Evolutionary conservation across 2,888 invertebrate species (phyloP).

Genomic region (Meganola albula): DNA sequence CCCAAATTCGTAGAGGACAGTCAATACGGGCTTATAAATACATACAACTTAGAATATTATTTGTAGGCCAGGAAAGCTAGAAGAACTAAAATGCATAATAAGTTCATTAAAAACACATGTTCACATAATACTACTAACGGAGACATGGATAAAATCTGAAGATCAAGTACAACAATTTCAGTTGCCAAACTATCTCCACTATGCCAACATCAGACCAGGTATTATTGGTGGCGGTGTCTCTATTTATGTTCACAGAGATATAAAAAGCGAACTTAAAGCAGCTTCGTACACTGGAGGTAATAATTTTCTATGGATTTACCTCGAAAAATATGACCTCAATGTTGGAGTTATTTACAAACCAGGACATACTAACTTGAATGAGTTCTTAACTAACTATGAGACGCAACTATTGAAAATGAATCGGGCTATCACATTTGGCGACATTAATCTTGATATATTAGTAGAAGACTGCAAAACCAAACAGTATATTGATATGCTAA

Average conservation of each 20-base stretch:
- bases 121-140: not conserved
- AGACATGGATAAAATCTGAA: not conserved
- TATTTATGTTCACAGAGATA: not conserved
- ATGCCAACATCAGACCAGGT: not conserved
- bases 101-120: not conserved
- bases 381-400: not conserved
- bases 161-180: not conserved
- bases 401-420: not conserved
- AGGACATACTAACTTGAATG: not conserved
- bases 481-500: not conserved
- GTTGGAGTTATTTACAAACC: slow-evolving; percentile 1
- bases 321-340: not conserved
- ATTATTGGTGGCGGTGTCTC: not conserved
- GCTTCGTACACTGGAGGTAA: not conserved
- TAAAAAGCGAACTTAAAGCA: not conserved
- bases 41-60: no score
- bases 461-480: not conserved
- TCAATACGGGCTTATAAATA: not conserved
- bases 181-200: not conserved
- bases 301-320: slow-evolving; percentile 1
- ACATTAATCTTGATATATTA: slow-evolving; percentile 1
- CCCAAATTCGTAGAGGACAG: no score
- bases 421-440: not conserved
- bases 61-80: not conserved
- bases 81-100: not conserved